Base-by-base conservation (phyloP, 2,888 invertebrate genomes). In the Agriopis leucophaearia region DNA sequence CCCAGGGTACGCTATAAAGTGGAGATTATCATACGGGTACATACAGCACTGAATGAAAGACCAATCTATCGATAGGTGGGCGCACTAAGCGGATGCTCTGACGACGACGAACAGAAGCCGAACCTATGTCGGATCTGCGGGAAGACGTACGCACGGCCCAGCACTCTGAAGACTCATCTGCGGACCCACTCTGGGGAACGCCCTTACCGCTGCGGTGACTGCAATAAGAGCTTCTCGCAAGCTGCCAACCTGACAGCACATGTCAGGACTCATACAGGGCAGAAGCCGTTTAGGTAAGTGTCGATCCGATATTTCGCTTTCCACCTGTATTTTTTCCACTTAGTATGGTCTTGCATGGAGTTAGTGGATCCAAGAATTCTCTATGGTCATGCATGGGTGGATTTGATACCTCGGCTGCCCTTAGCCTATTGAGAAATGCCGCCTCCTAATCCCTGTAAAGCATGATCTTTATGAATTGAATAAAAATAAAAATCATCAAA, bases 201-300 rank as follows among this genome's bases (percentile, higher is more conserved):
- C 78, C 98, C 98, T 0, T 93, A 98, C 89, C 94, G 97, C 65
- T 99, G 99, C 87, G 96, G 97, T 58, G 98, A 98, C 82, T 99
- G 99, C 92, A 97, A 97, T 88, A 99, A 99, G 90, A 98, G 98
- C 76, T 99, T 99, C 92, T 98, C 98, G 56, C 99, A 99, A 92
- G 99, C 99, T 52, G 99, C 99, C 73, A 99, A 99, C 92, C 94
- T 99, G 76, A 99, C 99, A 9, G 99, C 99, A 12, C 99, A 99
- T 89, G 97, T 99, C 16, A 94, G 98, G 77, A 98, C 98, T 6
- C 99, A 99, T 90, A 97, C 97, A 69, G 99, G 99, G 0, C 99
- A 99, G 92, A 99, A 99, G 86, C 99, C 99, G 50, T 99, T 99
- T 87, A 88, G 94, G 94, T 94, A 79, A 71, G 75, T 52, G 16